Base-by-base conservation (phyloP, 1,140 invertebrate genomes). In the Drosophila lowei region DNA sequence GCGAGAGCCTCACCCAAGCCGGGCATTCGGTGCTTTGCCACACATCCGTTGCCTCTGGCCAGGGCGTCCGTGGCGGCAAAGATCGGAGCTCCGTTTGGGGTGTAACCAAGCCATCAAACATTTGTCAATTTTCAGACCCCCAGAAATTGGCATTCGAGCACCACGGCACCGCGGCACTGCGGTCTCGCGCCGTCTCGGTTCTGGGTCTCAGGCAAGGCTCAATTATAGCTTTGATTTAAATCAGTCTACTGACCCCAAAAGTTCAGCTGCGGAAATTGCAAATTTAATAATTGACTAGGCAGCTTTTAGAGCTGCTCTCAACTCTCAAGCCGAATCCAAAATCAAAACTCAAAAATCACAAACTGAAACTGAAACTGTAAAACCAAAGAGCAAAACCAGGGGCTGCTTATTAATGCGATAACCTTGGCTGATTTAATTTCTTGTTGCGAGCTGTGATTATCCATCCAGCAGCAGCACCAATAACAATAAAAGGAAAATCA, bases 171-270 rank as follows among this genome's bases (percentile, higher is more conserved):
- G 16, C 44, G 42, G 30, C 28, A 30, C 30, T 3, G 8, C 25
- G 47, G 53, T 56, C 6, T 18, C 15, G 30, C 46, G 55, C 23
- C 5, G 5, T 25, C 60, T 43, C 47, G 48, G 41, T 64, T 60
- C 56, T 60, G 49, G 54, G 48, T 77, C 61, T 53, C 70, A 59
- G 66, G 70, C 65, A 67, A 72, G 64, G 79, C 81, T 86, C 85
- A 90, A 90, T 90, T 90, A 90, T 77, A 72, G 74, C 55, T 88
- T 90, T 90, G 89, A 90, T 90, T 90, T 90, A 90, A 90, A 90
- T 90, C 89, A 85, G 80, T 88, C 78, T 83, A 83, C 76, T 90
- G 89, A 90, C 89, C 66, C 89, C 79, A 86, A 90, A 86, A 90
- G 89, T 90, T 90, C 89, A 90, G 79, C 89, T 86, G 74, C 81